A percentile compares a stretch with the other conserved stretches of the same genome.
Evolutionary conservation across 2,888 invertebrate species (phyloP).

Genomic region (Pandemis corylana): DNA sequence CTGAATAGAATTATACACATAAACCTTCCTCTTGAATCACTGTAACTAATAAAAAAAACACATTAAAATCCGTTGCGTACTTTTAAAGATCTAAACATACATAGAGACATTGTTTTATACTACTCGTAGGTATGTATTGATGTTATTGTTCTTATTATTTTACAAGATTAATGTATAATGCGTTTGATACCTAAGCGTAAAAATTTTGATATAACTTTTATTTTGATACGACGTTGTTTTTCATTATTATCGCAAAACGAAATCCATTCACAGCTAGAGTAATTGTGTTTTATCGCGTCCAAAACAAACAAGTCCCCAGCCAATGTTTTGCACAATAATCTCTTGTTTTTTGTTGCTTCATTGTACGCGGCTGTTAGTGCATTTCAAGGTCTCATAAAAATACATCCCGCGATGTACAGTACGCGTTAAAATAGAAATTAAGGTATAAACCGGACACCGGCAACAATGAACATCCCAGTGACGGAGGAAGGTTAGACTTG

Average conservation of each 20-base stretch:
- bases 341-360: slow-evolving; percentile 12
- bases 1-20: too few species aligned
- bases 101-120: too few species aligned
- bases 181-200: background rate
- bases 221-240: background rate
- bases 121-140: too few species aligned
- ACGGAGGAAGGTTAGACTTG: background rate
- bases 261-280: background rate
- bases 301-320: background rate
- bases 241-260: background rate
- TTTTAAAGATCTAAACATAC: too few species aligned
- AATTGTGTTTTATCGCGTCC: background rate
- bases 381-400: slow-evolving; percentile 24
- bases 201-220: background rate
- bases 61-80: too few species aligned
- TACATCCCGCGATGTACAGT: background rate
- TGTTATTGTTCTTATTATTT: too few species aligned
- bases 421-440: slow-evolving; percentile 1
- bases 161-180: background rate
- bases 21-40: too few species aligned
- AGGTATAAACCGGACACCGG: background rate
- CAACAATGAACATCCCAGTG: background rate
- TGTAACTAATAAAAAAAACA: too few species aligned
- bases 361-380: slow-evolving; percentile 18
- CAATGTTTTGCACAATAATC: slow-evolving; percentile 6